Evolutionary conservation across 2,113 vertebrate genomes (phyloP), one percentile per base, ranked within the genome.

Genomic region (Colistium nudipinnis): DNA sequence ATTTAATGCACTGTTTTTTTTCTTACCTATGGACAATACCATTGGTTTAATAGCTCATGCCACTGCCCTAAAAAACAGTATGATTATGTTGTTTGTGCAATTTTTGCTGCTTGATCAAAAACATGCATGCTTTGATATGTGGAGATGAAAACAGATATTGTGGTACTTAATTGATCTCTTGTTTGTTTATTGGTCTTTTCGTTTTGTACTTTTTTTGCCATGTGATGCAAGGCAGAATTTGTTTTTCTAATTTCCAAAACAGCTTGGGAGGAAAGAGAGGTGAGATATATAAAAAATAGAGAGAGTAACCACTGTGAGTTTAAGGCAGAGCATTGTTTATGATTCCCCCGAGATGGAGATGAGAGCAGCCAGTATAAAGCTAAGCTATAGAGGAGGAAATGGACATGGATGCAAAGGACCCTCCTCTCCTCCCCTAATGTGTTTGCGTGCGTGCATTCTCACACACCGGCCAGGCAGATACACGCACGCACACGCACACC

Each of bases 31-130:
- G 69, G 74, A 90, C 19, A 63, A 76, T 72, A 39, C 76, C 67
- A 74, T 86, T 85, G 78, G 83, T 87, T 74, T 53, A 84, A 88
- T 79, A 93, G 84, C 87, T 91, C 86, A 84, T 87, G 77, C 85
- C 91, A 93, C 92, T 92, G 92, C 92, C 91, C 91, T 92, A 77
- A 87, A 90, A n/a, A 84, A 82, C 31, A 68, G 70, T 81, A 82
- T 20, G 74, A 86, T 85, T 84, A 75, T 89, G 79, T 86, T 88
- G 77, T 87, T 78, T 62, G 73, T 88, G 87, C 82, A 78, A 69
- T 76, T 86, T 85, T 88, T 87, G 62, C 80, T 90, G 89, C 91
- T 90, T 91, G 90, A 82, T 85, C 71, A 86, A 91, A 86, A 86
- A 85, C 79, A 76, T 91, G 91, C 87, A 90, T 90, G 90, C 88